A percentile compares a stretch with the other conserved stretches of the same genome.
Conservation (phyloP, 2,113 vertebrate species). For the Poecile atricapillus region DNA sequence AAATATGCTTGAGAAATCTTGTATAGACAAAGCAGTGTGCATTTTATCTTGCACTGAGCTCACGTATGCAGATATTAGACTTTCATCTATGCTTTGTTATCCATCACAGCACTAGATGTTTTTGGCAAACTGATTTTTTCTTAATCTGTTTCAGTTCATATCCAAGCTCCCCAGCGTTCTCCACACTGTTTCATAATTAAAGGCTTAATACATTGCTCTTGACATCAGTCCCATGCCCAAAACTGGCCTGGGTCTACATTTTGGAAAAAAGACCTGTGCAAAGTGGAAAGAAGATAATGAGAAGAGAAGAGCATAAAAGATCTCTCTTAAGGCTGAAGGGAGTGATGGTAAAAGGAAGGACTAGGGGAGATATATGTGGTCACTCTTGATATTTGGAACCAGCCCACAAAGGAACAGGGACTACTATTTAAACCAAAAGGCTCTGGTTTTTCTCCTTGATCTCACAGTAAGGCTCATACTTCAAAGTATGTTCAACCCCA, state of each 20-base stretch:
- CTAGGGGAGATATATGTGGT: neutral
- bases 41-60: neutral
- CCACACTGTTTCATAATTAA: neutral
- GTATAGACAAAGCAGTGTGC: neutral
- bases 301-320: neutral
- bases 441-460: neutral
- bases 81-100: neutral
- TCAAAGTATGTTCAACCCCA: neutral
- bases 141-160: neutral
- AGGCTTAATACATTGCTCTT: neutral
- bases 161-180: neutral
- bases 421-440: neutral
- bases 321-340: neutral
- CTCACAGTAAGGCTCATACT: neutral
- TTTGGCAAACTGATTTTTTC: neutral
- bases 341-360: neutral
- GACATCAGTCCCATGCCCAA: neutral
- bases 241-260: neutral
- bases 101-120: neutral
- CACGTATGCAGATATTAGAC: neutral
- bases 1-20: slow-evolving; percentile 33
- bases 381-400: neutral
- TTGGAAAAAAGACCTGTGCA: neutral
- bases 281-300: neutral
- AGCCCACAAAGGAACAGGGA: neutral